Evolutionary conservation across 2,113 vertebrate genomes (phyloP), one percentile per base, ranked within the genome.

Genomic region (Hiodon alosoides): DNA sequence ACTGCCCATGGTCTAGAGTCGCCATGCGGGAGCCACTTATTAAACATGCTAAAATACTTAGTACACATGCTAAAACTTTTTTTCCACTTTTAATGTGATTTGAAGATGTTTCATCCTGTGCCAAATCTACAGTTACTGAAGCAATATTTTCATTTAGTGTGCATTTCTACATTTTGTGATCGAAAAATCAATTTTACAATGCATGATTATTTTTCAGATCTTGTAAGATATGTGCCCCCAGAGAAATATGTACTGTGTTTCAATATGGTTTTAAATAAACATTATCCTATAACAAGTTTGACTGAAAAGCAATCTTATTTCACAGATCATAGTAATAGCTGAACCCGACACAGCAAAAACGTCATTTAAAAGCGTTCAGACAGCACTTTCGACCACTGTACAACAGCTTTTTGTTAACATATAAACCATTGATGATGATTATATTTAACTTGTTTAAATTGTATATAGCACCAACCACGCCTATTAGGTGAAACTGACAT

Each of bases 71-170:
- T 59, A 46, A 55, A 48, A 53, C 52, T 9, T 68, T 53, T 46
- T 58, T 67, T 71, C 59, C 58, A 48, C 59, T 52, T 66, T 58
- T 57, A 67, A 10, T 65, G 69, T 72, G 69, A 67, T 58, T 59
- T 67, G n/a, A 72, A 48, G 60, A 77, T 59, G 69, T 86, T 83
- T 87, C 82, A 83, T 82, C 85, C 76, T 82, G 90, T 91, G 90
- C 89, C 90, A 91, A 90, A 90, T 86, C 66, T 74, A 81, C 76
- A 64, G 83, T 85, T 75, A 82, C 61, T 74, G 8, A 90, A 91
- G 90, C 91, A 92, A 91, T 91, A 91, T 89, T 88, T 85, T 88
- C 84, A 90, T 90, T 87, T 89, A 81, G 80, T 87, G 81, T 85
- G 73, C 81, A 82, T 86, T 81, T 79, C 81, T 71, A 79, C 46